Percentiles rank a stretch among this genome's conserved stretches.
phyloP scores from a whole-genome alignment of 1,140 invertebrate species.

The Scaptomyza hsui region DNA sequence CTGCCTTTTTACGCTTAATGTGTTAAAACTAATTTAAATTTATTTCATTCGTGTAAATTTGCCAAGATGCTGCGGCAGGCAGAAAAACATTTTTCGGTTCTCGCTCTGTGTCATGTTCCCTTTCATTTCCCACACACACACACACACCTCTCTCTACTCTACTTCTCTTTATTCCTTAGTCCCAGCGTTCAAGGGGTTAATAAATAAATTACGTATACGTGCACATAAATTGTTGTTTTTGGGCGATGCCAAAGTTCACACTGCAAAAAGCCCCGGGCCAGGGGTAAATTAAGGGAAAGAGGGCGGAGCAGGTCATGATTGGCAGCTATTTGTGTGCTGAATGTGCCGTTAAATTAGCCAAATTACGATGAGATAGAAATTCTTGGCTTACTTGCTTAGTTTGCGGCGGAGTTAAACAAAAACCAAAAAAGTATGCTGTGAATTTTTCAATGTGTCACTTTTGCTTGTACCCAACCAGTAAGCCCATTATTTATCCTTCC shows the following conservation, averaged over 20 bases:
- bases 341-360: conserved; percentile 73
- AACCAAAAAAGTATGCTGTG: conserved; percentile 15
- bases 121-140: background rate
- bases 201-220: conserved; percentile 82
- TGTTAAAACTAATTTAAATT: conserved; percentile 83
- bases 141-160: background rate
- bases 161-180: conserved; percentile 2
- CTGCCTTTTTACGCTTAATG: conserved; percentile 77
- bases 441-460: conserved; percentile 37
- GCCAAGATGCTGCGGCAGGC: conserved; percentile 59
- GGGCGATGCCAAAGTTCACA: conserved; percentile 68
- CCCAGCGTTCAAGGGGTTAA: conserved; percentile 71
- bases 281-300: conserved; percentile 28
- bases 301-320: conserved; percentile 40
- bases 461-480: background rate
- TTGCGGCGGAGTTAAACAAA: background rate
- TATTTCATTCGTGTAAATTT: conserved; percentile 74
- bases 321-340: conserved; percentile 70
- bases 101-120: conserved; percentile 12
- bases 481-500: conserved; percentile 12
- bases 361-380: conserved; percentile 47
- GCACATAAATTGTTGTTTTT: conserved; percentile 70
- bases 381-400: conserved; percentile 18
- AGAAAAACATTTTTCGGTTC: conserved; percentile 45
- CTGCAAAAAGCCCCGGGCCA: conserved; percentile 49